A percentile compares a stretch with the other conserved stretches of the same genome.
Evolutionary conservation across 2,113 vertebrate species (phyloP).

Genomic region (Notechis scutatus): DNA sequence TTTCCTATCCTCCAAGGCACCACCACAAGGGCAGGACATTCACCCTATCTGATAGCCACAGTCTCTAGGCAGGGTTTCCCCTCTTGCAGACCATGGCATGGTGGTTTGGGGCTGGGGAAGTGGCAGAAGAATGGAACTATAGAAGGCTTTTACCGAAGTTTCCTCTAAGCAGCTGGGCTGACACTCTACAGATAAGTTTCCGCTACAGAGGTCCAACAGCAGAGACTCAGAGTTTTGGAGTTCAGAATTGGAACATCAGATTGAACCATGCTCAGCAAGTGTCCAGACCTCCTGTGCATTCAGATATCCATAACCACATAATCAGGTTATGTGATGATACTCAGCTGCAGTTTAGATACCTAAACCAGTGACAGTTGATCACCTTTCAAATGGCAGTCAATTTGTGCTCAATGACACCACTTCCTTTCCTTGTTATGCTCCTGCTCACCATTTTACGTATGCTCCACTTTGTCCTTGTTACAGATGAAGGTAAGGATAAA

Average conservation of each 20-base stretch:
- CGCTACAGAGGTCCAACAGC: not conserved
- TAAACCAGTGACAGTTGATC: too few species aligned
- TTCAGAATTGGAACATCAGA: not conserved
- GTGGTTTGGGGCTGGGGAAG: constrained; percentile 66
- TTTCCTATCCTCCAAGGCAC: not conserved
- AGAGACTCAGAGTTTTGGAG: not conserved
- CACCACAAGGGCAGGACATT: constrained; percentile 58
- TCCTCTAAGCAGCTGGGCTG: constrained; percentile 57
- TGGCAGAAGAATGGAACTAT: constrained; percentile 34
- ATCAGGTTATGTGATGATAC: not conserved
- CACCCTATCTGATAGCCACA: constrained; percentile 61
- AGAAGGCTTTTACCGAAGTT: constrained; percentile 53
- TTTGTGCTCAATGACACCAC: constrained; percentile 52
- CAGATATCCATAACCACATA: not conserved
- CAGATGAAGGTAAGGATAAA: constrained; percentile 60
- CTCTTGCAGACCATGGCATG: constrained; percentile 7
- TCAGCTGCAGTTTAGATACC: not conserved
- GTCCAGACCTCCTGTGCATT: too few species aligned
- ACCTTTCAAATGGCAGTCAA: constrained; percentile 24
- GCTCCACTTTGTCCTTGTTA: constrained; percentile 48
- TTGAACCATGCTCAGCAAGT: not conserved
- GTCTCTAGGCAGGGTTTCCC: constrained; percentile 42
- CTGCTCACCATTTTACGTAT: constrained; percentile 37
- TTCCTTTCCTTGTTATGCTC: constrained; percentile 40
- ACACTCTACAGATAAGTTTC: constrained; percentile 60